Conservation (phyloP, 2,797 vertebrate genomes). For the Lemur catta region DNA sequence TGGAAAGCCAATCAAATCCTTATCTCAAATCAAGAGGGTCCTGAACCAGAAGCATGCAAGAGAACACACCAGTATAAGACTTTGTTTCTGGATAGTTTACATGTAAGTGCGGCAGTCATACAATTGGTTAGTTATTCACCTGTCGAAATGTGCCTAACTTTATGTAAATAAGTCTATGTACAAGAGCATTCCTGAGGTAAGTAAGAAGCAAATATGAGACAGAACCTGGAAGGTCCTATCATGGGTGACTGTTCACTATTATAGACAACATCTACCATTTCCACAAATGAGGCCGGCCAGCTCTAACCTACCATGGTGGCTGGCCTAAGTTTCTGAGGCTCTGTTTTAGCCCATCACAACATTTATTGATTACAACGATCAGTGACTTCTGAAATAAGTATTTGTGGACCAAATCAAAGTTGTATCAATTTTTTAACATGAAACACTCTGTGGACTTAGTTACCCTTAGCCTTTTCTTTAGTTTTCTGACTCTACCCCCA, state of each 20-base stretch:
- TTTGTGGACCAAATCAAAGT: not conserved
- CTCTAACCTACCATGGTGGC: not conserved
- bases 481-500: slow-evolving; percentile 20
- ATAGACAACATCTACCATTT: slow-evolving; percentile 1
- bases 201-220: slow-evolving; percentile 69
- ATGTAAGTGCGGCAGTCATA: slow-evolving; percentile 14
- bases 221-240: slow-evolving; percentile 41
- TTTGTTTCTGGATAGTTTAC: slow-evolving; percentile 1
- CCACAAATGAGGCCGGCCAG: not conserved
- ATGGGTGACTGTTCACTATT: slow-evolving; percentile 66
- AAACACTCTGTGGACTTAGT: not conserved
- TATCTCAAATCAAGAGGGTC: slow-evolving; percentile 40
- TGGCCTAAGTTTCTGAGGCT: not conserved
- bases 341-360: not conserved
- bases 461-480: not conserved
- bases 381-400: slow-evolving; percentile 22
- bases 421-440: not conserved
- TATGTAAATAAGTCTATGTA: slow-evolving; percentile 66
- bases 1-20: not conserved
- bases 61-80: not conserved
- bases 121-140: slow-evolving; percentile 32
- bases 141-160: slow-evolving; percentile 64
- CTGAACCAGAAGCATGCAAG: slow-evolving; percentile 51
- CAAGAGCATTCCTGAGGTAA: slow-evolving; percentile 84
- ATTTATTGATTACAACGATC: not conserved